These are phyloP conservation scores for Cercocebus atys DNA, from an alignment of 2,113 vertebrate genomes.

Conservation along the genomic window DNA sequence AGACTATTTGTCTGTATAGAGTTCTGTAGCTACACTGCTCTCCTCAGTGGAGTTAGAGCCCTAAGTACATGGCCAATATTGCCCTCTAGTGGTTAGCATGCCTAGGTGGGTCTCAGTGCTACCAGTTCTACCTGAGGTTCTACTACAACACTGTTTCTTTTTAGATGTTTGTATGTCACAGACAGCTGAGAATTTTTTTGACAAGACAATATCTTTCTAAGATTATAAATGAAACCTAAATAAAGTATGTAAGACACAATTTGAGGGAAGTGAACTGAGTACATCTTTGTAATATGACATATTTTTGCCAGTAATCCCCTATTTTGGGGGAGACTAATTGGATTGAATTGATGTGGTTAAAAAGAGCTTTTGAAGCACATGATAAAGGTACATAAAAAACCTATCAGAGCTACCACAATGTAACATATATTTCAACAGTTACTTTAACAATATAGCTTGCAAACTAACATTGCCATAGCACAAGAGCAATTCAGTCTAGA, in stretches of 20 bases:
- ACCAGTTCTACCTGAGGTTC: neutral
- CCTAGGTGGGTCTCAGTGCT: neutral
- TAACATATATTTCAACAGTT: neutral
- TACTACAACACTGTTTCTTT: neutral
- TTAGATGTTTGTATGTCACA: neutral
- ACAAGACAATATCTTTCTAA: neutral
- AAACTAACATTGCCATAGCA: neutral
- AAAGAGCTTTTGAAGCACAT: conserved; percentile 26
- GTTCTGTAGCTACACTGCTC: neutral
- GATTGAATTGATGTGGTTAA: conserved; percentile 35
- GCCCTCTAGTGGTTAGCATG: conserved; percentile 73
- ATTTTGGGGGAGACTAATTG: conserved; percentile 6
- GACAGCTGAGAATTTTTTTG: neutral
- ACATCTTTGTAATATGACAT: conserved; percentile 17
- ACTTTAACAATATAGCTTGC: neutral
- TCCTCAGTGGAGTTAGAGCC: neutral
- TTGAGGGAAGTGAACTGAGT: neutral
- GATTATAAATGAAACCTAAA: conserved; percentile 21
- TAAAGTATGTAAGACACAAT: neutral
- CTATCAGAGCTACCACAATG: neutral
- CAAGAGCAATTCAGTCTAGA: neutral
- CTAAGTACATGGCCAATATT: conserved; percentile 42
- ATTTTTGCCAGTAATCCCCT: conserved; percentile 34
- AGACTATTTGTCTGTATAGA: neutral
- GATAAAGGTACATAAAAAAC: neutral